Conservation (phyloP, 1,140 invertebrate genomes). For the Oryzaephilus surinamensis region DNA sequence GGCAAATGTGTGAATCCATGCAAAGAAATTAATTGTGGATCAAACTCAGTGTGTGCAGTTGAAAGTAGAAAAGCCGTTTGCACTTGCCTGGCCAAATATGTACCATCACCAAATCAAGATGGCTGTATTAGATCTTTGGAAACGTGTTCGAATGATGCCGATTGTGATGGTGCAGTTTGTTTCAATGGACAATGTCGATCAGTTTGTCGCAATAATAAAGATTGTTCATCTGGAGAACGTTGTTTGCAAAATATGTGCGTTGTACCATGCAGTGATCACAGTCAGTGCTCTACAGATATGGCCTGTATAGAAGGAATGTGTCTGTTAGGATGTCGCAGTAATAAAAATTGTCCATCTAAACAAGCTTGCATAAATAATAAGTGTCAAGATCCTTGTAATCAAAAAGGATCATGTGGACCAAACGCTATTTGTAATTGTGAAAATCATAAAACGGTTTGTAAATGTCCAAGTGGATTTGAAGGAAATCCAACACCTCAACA, state of each 20-base stretch:
- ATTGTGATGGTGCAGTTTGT: constrained; percentile 69
- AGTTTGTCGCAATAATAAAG: constrained; percentile 63
- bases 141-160: constrained; percentile 56
- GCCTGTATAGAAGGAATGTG: constrained; percentile 73
- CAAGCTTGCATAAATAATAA: constrained; percentile 74
- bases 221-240: constrained; percentile 70
- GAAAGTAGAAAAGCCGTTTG: constrained; percentile 63
- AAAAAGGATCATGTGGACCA: constrained; percentile 65
- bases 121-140: constrained; percentile 61
- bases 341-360: constrained; percentile 62
- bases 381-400: constrained; percentile 72
- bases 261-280: constrained; percentile 64
- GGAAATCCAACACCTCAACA: constrained; percentile 81
- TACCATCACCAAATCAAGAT: constrained; percentile 47
- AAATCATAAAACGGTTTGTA: constrained; percentile 60
- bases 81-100: constrained; percentile 60
- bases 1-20: constrained; percentile 69
- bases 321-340: constrained; percentile 68
- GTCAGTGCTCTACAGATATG: constrained; percentile 65
- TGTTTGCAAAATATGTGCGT: constrained; percentile 70
- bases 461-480: constrained; percentile 71
- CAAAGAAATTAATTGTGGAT: constrained; percentile 55
- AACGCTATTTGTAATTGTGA: constrained; percentile 69
- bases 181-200: constrained; percentile 72
- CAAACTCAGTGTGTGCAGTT: constrained; percentile 67